Conservation (phyloP, 2,113 vertebrate genomes). For the Eclectus roratus region DNA sequence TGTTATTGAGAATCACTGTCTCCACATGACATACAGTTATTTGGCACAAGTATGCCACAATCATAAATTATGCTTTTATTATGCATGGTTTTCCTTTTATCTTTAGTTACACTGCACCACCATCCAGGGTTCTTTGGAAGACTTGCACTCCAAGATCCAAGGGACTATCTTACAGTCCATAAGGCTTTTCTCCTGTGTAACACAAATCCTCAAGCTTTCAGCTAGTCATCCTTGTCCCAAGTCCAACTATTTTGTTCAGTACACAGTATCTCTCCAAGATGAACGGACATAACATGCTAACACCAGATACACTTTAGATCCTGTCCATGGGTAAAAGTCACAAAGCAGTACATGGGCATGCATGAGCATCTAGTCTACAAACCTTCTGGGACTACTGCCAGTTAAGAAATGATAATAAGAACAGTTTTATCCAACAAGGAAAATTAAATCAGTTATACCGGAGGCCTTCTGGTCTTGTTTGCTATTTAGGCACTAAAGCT, state of each 20-base stretch:
- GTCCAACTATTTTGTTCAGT: background rate
- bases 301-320: background rate
- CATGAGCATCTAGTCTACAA: background rate
- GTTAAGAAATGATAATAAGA: background rate
- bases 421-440: background rate
- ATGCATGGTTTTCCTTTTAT: background rate
- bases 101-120: background rate
- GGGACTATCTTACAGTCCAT: background rate
- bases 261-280: background rate
- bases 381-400: background rate
- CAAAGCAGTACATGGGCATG: background rate
- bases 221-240: background rate
- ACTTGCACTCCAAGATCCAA: background rate
- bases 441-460: background rate
- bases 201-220: background rate
- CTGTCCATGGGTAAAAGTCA: background rate
- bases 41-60: background rate
- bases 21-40: rapidly evolving
- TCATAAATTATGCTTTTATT: background rate
- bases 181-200: background rate
- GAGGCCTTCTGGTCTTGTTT: background rate
- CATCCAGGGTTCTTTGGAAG: background rate
- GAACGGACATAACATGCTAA: rapidly evolving
- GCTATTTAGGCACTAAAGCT: background rate
- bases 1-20: background rate